These are phyloP conservation scores for Madoqua kirkii DNA, from an alignment of 2,113 vertebrate species.

Conservation along the genomic window DNA sequence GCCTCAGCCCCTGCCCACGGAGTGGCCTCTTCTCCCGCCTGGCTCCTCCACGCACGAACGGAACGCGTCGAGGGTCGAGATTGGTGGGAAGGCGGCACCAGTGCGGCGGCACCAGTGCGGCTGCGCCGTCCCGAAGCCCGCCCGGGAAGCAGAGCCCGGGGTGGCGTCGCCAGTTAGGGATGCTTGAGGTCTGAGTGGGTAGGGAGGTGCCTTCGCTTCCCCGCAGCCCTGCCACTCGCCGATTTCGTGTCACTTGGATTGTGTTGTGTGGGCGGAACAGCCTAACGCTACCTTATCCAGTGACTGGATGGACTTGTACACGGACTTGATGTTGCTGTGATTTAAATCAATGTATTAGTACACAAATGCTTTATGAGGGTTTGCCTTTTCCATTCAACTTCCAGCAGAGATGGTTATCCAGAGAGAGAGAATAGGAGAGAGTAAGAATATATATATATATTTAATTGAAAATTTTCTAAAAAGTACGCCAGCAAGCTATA, in stretches of 20 bases:
- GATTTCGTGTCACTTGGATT: neutral
- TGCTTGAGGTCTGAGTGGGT: neutral
- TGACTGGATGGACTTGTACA: neutral
- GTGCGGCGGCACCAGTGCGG: slow-evolving; percentile 42
- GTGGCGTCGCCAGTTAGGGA: neutral
- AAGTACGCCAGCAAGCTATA: neutral
- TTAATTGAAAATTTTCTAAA: neutral
- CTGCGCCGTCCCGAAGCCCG: neutral
- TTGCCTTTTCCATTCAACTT: neutral
- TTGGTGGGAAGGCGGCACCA: slow-evolving; percentile 62
- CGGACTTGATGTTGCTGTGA: neutral
- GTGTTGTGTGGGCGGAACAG: neutral
- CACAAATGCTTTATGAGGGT: neutral
- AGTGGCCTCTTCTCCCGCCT: neutral
- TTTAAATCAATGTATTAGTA: neutral
- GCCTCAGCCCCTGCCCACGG: neutral
- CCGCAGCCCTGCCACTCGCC: fast-evolving
- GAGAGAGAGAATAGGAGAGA: neutral
- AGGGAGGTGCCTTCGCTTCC: neutral
- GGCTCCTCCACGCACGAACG: slow-evolving; percentile 58
- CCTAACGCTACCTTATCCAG: neutral
- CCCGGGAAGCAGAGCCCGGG: neutral
- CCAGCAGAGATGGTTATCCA: neutral
- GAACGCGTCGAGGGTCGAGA: slow-evolving; percentile 77
- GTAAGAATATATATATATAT: neutral